Percentiles rank a stretch among this genome's conserved stretches.
Evolutionary conservation across 2,888 invertebrate species (phyloP).

Genomic region (Gastracanthus pulcherrimus): DNA sequence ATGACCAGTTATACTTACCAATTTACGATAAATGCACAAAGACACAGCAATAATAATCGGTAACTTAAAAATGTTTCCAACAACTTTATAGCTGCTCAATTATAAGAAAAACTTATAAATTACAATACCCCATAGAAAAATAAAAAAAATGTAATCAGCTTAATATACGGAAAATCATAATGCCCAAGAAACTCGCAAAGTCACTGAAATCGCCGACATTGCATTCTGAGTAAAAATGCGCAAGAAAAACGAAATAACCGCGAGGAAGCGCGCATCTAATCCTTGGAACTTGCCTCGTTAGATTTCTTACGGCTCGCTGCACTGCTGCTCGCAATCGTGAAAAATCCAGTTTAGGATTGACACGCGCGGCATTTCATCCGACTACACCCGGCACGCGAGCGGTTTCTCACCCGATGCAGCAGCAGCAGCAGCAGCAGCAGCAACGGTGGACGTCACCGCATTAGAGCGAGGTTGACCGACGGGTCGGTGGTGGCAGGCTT

Average conservation of each 20-base stretch:
- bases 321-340: neutral
- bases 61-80: too few species aligned
- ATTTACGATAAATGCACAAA: too few species aligned
- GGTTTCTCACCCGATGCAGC: neutral
- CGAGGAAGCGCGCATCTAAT: neutral
- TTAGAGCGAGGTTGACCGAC: slow-evolving; percentile 13
- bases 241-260: neutral
- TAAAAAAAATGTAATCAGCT: too few species aligned
- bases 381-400: too few species aligned
- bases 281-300: neutral
- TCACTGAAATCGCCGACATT: neutral
- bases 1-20: too few species aligned
- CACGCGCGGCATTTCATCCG: neutral
- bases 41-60: too few species aligned
- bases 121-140: too few species aligned
- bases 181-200: neutral
- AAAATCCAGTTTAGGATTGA: slow-evolving; percentile 18
- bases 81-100: too few species aligned
- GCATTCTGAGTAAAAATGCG: neutral
- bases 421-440: too few species aligned
- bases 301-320: neutral
- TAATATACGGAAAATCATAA: neutral
- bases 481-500: slow-evolving; percentile 24
- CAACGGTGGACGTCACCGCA: neutral
- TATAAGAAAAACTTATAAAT: too few species aligned